Percentiles rank a stretch among this genome's conserved stretches.
These are phyloP conservation scores for Pocillopora verrucosa DNA, from an alignment of 64 coral and sea anemone species.

Conservation along the genomic window DNA sequence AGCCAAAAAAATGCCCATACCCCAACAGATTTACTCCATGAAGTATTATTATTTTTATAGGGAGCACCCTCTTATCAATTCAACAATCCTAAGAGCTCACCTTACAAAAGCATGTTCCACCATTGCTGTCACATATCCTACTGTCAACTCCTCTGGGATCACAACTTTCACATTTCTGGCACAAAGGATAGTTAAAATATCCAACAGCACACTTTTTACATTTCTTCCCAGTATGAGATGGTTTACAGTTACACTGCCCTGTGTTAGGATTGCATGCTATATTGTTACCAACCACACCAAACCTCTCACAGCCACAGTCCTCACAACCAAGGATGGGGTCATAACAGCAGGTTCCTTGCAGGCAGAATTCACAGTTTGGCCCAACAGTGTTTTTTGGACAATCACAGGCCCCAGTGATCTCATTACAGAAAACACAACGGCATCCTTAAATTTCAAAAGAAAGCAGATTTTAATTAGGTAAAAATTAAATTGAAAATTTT, in stretches of 20 bases:
- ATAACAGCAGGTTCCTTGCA: constrained; percentile 78
- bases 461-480: neutral
- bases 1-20: too few relatives aligned
- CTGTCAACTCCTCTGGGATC: constrained; percentile 72
- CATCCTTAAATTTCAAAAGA: constrained; percentile 62
- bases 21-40: too few relatives aligned
- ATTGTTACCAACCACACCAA: constrained; percentile 63
- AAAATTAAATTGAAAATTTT: neutral
- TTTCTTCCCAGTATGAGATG: constrained; percentile 64
- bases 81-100: constrained; percentile 19
- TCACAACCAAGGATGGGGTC: constrained; percentile 82
- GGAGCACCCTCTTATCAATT: too few relatives aligned
- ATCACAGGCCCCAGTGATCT: constrained; percentile 73
- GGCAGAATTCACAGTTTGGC: constrained; percentile 73
- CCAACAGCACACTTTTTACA: constrained; percentile 82
- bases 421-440: constrained; percentile 88
- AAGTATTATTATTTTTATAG: too few relatives aligned
- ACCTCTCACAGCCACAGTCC: constrained; percentile 70
- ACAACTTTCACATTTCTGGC: constrained; percentile 76
- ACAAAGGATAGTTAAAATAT: constrained; percentile 80
- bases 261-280: constrained; percentile 77
- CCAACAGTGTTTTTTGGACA: constrained; percentile 91
- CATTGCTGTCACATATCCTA: constrained; percentile 63
- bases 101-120: constrained; percentile 87
- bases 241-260: constrained; percentile 81